Evolutionary conservation across 2,113 vertebrate genomes (phyloP).

Genomic region (Sebastes schlegelii): DNA sequence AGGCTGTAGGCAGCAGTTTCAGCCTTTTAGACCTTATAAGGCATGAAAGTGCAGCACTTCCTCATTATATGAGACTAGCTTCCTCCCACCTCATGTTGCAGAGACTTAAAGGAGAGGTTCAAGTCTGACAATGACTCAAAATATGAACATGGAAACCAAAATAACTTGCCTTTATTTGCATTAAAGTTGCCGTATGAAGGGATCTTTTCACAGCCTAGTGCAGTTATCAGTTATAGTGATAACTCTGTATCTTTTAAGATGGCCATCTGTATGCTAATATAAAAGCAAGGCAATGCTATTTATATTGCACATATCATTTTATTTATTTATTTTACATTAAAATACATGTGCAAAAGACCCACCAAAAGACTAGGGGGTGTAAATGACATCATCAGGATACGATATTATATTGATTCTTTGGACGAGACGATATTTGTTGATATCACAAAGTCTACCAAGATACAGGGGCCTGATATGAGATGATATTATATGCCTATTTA

Average conservation of each 20-base stretch:
- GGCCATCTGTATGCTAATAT: background rate
- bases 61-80: slow-evolving; percentile 21
- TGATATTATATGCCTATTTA: no score
- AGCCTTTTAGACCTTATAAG: slow-evolving; percentile 50
- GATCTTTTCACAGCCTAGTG: no score
- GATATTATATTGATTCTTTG: no score
- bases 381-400: no score
- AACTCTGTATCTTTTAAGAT: background rate
- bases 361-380: no score
- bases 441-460: no score
- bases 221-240: background rate
- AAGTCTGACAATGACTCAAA: no score
- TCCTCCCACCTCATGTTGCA: slow-evolving; percentile 27
- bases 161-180: background rate
- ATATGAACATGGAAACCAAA: background rate
- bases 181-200: no score
- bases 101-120: no score
- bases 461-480: no score
- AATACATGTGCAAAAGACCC: background rate
- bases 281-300: background rate
- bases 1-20: background rate
- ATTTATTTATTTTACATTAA: background rate
- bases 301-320: background rate
- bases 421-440: no score
- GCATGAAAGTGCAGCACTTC: slow-evolving; percentile 54